Base-by-base conservation (phyloP, 2,888 invertebrate species). In the Willowsia nigromaculata region DNA sequence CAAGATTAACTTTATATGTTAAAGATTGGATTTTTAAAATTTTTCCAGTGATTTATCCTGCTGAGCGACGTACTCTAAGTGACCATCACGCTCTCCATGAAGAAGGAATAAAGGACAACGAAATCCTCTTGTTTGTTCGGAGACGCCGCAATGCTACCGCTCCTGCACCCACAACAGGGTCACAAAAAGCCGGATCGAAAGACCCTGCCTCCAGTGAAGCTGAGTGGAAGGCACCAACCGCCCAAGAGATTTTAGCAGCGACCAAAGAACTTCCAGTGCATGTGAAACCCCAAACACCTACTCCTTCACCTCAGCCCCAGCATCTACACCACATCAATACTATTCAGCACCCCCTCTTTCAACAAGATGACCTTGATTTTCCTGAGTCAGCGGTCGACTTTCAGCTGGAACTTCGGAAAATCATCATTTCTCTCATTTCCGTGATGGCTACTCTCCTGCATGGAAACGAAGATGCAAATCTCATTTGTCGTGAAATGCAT, bases 401-500 rank as follows among this genome's bases (percentile, higher is more conserved):
- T 93, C 96, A 96, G 93, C 95, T 95, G 91, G 96, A 96, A 93
- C 94, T 96, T 50, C 94, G 95, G n/a, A 95, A 95, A 93, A 96
- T 96, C 71, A 94, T 96, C 25, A 95, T 96, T 81, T 95, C 96
- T 0, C 93, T 96, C 84, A 95, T 96, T 5, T 95, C 92, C 11
- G 90, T 92, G 11, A 92, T 92, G 91, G 86, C 91, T 6, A 91
- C 90, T 0, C 50, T 92, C 37, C 85, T 92, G 11, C 88, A 91
- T 22, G 92, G 91, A 18, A 91, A 92, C 78, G 59, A 82, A 37
- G 92, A 92, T 47, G 90, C 92, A 0, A 88, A 91, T 22, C 82
- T 91, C 0, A 91, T 92, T 74, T 91, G 91, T n/a, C 88, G 81
- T 15, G 91, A 92, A 90, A 91, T 92, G 90, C 89, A 92, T 30